Conservation (phyloP, 2,797 vertebrate species). For the Dicrostonyx torquatus region DNA sequence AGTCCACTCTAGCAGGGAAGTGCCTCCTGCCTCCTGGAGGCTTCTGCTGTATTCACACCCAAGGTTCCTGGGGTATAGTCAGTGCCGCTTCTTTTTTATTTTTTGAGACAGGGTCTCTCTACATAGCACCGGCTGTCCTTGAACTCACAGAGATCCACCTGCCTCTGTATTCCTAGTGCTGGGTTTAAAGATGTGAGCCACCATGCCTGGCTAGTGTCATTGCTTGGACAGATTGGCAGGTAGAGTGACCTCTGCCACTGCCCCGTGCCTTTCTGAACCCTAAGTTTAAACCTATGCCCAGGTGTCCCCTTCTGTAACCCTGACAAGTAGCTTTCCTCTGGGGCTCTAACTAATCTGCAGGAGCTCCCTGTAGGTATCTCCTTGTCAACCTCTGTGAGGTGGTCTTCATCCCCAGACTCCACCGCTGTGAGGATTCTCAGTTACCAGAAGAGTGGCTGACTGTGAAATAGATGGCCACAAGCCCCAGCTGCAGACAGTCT, state of each 20-base stretch:
- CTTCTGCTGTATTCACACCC: background rate
- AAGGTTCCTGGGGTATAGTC: background rate
- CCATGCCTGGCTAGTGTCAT: background rate
- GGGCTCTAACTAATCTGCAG: background rate
- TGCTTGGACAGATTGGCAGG: background rate
- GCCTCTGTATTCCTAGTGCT: background rate
- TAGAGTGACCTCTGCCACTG: background rate
- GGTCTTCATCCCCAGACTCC: background rate
- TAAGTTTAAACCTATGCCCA: background rate
- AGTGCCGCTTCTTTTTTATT: background rate
- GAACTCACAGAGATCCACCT: background rate
- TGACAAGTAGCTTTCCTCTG: background rate
- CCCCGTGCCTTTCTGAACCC: background rate
- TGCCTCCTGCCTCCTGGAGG: background rate
- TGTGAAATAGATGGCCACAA: background rate
- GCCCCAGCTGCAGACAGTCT: background rate
- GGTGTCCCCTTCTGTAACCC: background rate
- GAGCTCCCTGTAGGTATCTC: too few relatives aligned
- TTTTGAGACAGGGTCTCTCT: background rate
- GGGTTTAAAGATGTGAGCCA: background rate
- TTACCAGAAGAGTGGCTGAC: too few relatives aligned
- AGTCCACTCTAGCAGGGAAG: background rate
- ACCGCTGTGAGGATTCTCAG: background rate
- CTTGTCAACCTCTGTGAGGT: background rate
- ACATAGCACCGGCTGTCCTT: background rate